Base-by-base conservation (phyloP, 2,113 vertebrate genomes). In the Microcebus murinus region DNA sequence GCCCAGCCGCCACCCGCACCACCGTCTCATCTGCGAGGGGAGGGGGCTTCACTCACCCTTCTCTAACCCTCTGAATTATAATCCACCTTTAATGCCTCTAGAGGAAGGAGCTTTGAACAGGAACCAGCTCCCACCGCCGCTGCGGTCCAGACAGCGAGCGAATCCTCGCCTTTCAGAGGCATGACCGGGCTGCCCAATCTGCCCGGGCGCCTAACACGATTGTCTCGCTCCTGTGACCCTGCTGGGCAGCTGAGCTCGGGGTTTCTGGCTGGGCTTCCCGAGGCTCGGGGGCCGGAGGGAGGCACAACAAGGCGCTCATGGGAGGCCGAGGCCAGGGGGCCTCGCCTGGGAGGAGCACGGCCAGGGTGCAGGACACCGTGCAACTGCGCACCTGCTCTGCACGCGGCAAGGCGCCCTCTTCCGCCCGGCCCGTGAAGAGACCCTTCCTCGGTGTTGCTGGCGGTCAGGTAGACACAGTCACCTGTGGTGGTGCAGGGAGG, bases 61-160 rank as follows among this genome's bases (percentile, higher is more conserved):
- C 95, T 92, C 95, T 97, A 96, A 96, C 98, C 97, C 97, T 97
- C 97, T 97, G 98, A 98, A 87, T 36, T 83, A 90, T 98, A 98
- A 98, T 98, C 98, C 57, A 52, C 71, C 98, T 96, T 98, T 97
- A 97, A 98, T 96, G 97, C 97, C 48, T 73, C 97, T 79, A 83
- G 98, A 93, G 94, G 98, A 98, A 85, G 97, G 96, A 73, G 96
- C 97, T 98, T 97, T 97, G 98, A 97, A 96, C 97, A 67, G 97
- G 83, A 92, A 86, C 96, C 94, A 77, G 96, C 94, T 94, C 97
- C 88, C 88, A 97, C 97, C 80, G 87, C 98, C 96, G 27, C 97
- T n/a, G 96, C 96, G 34, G 96, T 57, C 98, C 97, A 96, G 96
- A 97, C 36, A 85, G 96, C 95, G 39, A 90, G 96, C 95, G 48